Evolutionary conservation across 2,888 invertebrate species (phyloP).

Genomic region (Stegana nigrithorax): DNA sequence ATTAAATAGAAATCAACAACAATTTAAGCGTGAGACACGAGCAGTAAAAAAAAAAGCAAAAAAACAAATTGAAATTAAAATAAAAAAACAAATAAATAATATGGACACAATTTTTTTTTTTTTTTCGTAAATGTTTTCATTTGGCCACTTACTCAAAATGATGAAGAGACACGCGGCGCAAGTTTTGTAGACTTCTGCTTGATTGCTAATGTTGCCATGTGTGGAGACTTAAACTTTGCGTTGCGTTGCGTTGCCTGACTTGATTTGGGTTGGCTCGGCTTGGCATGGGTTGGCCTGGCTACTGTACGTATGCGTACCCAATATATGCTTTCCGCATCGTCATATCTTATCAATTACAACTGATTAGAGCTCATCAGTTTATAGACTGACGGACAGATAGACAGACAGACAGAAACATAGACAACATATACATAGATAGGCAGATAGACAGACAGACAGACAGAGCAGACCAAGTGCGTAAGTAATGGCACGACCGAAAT

Average conservation of each 20-base stretch:
- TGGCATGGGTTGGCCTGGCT: too few species aligned
- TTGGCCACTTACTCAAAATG: neutral
- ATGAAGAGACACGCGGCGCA: neutral
- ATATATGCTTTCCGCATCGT: slow-evolving; percentile 50
- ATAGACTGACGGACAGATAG: too few species aligned
- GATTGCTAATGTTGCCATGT: slow-evolving; percentile 28
- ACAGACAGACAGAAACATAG: slow-evolving; percentile 14
- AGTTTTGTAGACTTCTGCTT: slow-evolving; percentile 36
- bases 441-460: too few species aligned
- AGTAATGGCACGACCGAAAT: too few species aligned
- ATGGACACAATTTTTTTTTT: slow-evolving; percentile 59
- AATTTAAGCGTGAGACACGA: slow-evolving; percentile 38
- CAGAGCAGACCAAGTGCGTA: too few species aligned
- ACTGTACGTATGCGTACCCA: slow-evolving; percentile 41
- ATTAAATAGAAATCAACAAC: slow-evolving; percentile 57
- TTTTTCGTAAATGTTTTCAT: slow-evolving; percentile 14
- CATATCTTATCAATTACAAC: slow-evolving; percentile 60
- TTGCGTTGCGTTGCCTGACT: slow-evolving; percentile 21
- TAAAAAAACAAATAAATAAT: slow-evolving; percentile 39
- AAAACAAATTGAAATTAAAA: slow-evolving; percentile 27
- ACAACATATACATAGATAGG: slow-evolving; percentile 19
- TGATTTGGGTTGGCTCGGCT: too few species aligned
- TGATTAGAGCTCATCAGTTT: slow-evolving; percentile 51
- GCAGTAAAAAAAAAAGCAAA: slow-evolving; percentile 11
- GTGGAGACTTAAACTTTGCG: slow-evolving; percentile 26